Percentiles rank a stretch among this genome's conserved stretches.
These are phyloP conservation scores for Melitaea athalia DNA, from an alignment of 2,888 invertebrate species.

Conservation along the genomic window DNA sequence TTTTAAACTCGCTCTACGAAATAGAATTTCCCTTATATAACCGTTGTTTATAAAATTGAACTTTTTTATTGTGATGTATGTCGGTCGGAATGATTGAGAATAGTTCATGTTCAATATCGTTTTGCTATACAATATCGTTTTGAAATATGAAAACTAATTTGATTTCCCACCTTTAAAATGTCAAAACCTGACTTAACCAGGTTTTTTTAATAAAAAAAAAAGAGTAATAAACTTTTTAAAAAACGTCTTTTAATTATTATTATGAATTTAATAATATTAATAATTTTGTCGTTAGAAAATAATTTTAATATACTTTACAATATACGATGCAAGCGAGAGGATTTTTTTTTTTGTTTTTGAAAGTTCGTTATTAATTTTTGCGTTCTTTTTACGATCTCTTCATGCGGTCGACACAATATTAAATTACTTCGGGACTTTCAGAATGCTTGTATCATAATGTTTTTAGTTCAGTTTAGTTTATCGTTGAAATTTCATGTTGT, in stretches of 20 bases:
- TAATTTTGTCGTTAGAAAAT: background rate
- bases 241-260: background rate
- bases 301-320: conserved; percentile 11
- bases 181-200: too few relatives aligned
- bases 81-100: conserved; percentile 24
- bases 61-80: conserved; percentile 27
- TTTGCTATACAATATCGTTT: background rate
- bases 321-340: conserved; percentile 17
- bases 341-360: conserved; percentile 30
- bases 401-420: conserved; percentile 34
- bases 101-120: background rate
- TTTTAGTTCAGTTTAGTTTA: conserved; percentile 11
- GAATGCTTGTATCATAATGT: conserved; percentile 11
- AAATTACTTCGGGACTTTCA: conserved; percentile 38
- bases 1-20: conserved; percentile 47
- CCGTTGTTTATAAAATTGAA: conserved; percentile 48
- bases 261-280: background rate
- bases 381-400: conserved; percentile 37
- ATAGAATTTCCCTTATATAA: conserved; percentile 44
- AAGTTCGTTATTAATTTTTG: conserved; percentile 39
- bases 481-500: conserved; percentile 3
- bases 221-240: too few relatives aligned
- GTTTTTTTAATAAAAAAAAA: too few relatives aligned
- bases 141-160: too few relatives aligned
- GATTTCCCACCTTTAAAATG: too few relatives aligned